Conservation (phyloP, 2,797 vertebrate species). For the Labroides dimidiatus region DNA sequence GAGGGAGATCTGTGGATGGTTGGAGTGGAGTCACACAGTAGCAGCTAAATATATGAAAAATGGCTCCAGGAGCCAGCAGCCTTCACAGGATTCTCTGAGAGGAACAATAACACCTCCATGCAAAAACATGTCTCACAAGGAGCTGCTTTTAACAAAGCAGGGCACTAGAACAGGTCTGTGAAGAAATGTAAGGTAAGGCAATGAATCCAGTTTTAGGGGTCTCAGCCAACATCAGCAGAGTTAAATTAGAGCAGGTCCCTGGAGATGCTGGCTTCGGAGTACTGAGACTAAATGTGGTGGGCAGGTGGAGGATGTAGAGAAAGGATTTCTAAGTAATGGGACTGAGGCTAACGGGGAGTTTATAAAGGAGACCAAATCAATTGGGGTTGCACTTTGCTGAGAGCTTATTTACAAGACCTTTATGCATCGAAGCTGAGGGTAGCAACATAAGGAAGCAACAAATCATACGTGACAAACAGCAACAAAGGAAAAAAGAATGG, state of each 20-base stretch:
- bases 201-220: conserved; percentile 13
- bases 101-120: neutral
- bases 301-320: conserved; percentile 16
- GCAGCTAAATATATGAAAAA: neutral
- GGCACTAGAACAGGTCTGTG: conserved; percentile 13
- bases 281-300: conserved; percentile 19
- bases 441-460: neutral
- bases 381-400: neutral
- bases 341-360: conserved; percentile 5
- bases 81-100: neutral
- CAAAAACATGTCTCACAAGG: neutral
- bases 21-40: neutral
- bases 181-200: conserved; percentile 6
- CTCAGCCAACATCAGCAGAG: conserved; percentile 7
- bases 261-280: conserved; percentile 22
- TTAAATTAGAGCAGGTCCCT: conserved; percentile 29
- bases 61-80: neutral
- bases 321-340: conserved; percentile 8
- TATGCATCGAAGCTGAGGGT: neutral
- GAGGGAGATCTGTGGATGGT: conserved; percentile 13
- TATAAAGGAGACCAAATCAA: conserved; percentile 21
- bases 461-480: neutral
- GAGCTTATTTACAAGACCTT: neutral
- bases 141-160: neutral
- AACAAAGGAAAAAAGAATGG: neutral